These are phyloP conservation scores for Mesoclemmys tuberculata DNA, from an alignment of 2,113 vertebrate species.

Conservation along the genomic window DNA sequence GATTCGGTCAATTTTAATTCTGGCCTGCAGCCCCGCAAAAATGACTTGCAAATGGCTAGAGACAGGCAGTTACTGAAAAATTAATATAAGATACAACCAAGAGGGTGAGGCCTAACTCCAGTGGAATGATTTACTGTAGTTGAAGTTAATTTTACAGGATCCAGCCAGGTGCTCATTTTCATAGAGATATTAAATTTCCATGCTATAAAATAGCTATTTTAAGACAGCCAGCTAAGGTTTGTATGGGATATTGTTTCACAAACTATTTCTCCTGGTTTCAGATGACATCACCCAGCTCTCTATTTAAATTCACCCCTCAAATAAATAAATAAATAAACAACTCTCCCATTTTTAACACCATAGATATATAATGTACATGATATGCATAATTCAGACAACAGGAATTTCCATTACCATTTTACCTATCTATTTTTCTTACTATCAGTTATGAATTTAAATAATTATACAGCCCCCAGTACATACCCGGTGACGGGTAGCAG, in stretches of 20 bases:
- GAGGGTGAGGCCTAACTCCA: not conserved
- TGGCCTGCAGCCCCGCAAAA: not conserved
- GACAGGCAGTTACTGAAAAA: not conserved
- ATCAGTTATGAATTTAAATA: not conserved
- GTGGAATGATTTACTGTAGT: not conserved
- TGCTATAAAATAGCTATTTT: not conserved
- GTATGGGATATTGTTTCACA: not conserved
- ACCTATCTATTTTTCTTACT: not conserved
- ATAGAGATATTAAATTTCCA: not conserved
- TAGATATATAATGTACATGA: not conserved
- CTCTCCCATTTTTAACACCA: not conserved
- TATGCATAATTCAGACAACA: rapidly evolving
- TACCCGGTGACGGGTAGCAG: not conserved
- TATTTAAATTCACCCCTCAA: slow-evolving; percentile 3
- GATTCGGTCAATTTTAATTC: not conserved
- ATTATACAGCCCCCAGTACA: not conserved
- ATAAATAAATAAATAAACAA: not conserved
- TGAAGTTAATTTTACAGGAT: not conserved
- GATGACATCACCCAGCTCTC: slow-evolving; percentile 8
- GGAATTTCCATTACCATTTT: rapidly evolving
- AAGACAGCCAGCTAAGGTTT: not conserved
- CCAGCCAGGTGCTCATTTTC: not conserved
- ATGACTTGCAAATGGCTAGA: not conserved
- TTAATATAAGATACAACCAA: not conserved
- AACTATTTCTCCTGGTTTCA: slow-evolving; percentile 11